Base-by-base conservation (phyloP, 2,888 invertebrate genomes). In the Phyllotreta striolata region DNA sequence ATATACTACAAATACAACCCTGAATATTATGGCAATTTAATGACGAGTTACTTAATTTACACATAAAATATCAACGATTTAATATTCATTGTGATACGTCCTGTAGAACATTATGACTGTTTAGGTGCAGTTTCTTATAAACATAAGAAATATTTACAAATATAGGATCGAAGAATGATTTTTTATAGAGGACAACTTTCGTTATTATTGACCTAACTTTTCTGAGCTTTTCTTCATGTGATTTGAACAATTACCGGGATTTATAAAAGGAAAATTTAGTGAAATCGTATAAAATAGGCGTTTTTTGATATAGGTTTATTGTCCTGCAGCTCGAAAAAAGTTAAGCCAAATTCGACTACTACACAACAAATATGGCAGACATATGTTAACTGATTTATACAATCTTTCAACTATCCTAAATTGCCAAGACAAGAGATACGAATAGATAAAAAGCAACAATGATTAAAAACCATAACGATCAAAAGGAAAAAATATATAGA, bases 121-220 rank as follows among this genome's bases (percentile, higher is more conserved):
- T 66, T 67, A 71, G 66, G 70, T 70, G 69, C 66, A 71, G 63
- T 66, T 66, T 47, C 46, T 66, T 71, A 66, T 60, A 66, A 70
- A 69, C 66, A 54, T 68, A 70, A 58, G 64, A 67, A 67, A 64
- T 70, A 67, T 68, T 68, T 67, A 68, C 68, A 68, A 60, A 65
- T 59, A 41, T 55, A 58, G 46, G 64, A 56, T 60, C 44, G 44
- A 60, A 59, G 55, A 56, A 51, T 40, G 43, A 44, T 56, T 64
- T 57, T 57, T 55, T 54, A 24, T 24, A 46, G 40, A 14, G 46
- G 60, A 54, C 52, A n/a, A 57, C 52, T 37, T 40, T 57, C 12
- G 54, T 38, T 49, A 39, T 9, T 54, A 41, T 60, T 35, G 40
- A 54, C 54, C 52, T 63, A 56, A 9, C 57, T 46, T 52, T 51